Evolutionary conservation across 2,888 invertebrate genomes (phyloP), one percentile per base, ranked within the genome.

Genomic region (Dysmachus trigonus): DNA sequence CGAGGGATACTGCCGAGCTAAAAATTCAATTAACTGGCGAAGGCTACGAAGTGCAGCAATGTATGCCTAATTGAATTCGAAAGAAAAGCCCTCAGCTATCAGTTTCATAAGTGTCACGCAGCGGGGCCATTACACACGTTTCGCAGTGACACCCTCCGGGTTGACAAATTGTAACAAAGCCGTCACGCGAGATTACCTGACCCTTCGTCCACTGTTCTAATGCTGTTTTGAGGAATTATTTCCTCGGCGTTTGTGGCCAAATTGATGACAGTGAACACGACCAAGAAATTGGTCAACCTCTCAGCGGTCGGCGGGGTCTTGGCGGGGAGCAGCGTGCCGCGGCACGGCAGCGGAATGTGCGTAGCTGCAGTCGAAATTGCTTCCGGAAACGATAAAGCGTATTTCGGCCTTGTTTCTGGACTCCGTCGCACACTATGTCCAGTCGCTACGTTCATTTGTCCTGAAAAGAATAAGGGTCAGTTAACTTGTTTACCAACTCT

Each of bases 21-120:
- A 86, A 86, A 86, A 86, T 86, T 87, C 87, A 87, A 87, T 87
- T 87, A 87, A 83, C 85, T 79, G 82, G 77, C 72, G 72, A 82
- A 62, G 72, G 53, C 81, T 33, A 73, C 35, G 82, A 83, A 72
- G 87, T 87, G 86, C 85, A 87, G 51, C 72, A 86, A 87, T 71
- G 86, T 86, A 82, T 85, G 77, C 85, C 84, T 87, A 87, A 87
- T 87, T 87, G 86, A 86, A 87, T 87, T 83, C 41, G 71, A 41
- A 83, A 72, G 72, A 83, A 83, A 71, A 41, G 72, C 72, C 83
- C 41, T 72, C 41, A 41, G 35, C 71, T 83, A 72, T 83, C 72
- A 72, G 30, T 83, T 83, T 72, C 83, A 71, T 38, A 30, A 83
- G 38, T 72, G 83, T 83, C 72, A 83, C 83, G 72, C 72, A 72